Evolutionary conservation across 2,113 vertebrate genomes (phyloP), one percentile per base, ranked within the genome.

Genomic region (Benitochromis conjunctus): DNA sequence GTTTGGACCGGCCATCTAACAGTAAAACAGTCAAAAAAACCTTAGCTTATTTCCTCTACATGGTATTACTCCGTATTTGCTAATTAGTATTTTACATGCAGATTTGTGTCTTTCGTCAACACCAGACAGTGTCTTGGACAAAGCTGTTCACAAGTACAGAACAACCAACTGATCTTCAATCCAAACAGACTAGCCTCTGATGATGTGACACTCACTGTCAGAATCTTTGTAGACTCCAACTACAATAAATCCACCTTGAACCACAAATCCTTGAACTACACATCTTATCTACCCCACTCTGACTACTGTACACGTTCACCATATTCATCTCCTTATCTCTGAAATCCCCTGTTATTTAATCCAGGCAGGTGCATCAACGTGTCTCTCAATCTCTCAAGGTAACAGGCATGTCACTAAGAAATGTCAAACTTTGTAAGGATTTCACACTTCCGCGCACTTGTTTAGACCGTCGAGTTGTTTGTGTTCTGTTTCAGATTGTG

Each of bases 111-210:
- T 76, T 46, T 51, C 19, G 76, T 54, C 24, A 79, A 78, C 80
- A 81, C 56, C 54, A 71, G 64, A 74, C 34, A 43, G 55, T 7
- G 31, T 90, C 84, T 79, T 60, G 69, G 86, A 89, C 81, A 85
- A 89, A 92, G 87, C n/a, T 14, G 85, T 79, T 78, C 85, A 55
- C 80, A 38, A 77, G 78, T 66, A 82, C 12, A 69, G 53, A 91
- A 64, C 29, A 19, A 69, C 29, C 85, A 74, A 86, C 80, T 84
- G 86, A 90, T 89, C 89, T 91, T 94, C 84, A 91, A 56, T 87
- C 62, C 31, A 26, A 66, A 46, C 78, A 80, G 81, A 74, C 80
- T 7, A 58, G 34, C 53, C 18, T 93, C 46, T 87, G 91, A 90
- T 86, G 86, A 91, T 90, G 82, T 89, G 80, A 89, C 64, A 66